Percentiles rank a stretch among this genome's conserved stretches.
phyloP scores from a whole-genome alignment of 1,140 invertebrate genomes.

The Frieseomelitta varia region DNA sequence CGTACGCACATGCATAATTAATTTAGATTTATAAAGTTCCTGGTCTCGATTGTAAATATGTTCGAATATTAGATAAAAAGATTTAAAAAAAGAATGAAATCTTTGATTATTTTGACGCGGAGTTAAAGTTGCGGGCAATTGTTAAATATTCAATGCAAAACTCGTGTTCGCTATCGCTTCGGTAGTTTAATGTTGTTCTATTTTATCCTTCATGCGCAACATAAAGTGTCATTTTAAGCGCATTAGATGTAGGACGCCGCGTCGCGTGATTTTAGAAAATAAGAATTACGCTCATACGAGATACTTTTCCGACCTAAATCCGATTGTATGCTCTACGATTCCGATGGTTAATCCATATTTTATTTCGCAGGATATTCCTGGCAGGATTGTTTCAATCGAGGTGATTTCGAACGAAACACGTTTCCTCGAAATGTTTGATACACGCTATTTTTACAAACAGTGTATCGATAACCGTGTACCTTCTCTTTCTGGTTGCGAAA shows the following conservation, averaged over 20 bases:
- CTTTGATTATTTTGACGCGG: too few species aligned
- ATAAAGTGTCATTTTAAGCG: not conserved
- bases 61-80: not conserved
- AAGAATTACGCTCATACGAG: not conserved
- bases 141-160: too few species aligned
- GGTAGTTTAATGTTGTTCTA: not conserved
- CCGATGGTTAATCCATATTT: not conserved
- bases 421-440: not conserved
- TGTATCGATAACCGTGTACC: not conserved
- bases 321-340: not conserved
- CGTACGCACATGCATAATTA: not conserved
- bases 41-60: not conserved
- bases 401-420: not conserved
- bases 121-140: too few species aligned
- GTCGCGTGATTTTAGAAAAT: not conserved
- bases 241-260: too few species aligned
- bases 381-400: not conserved
- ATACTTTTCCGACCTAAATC: not conserved
- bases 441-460: not conserved
- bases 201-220: not conserved
- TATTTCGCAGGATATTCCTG: not conserved
- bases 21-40: not conserved
- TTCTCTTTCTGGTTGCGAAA: not conserved
- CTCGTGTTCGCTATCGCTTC: too few species aligned
- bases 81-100: not conserved